Percentiles rank a stretch among this genome's conserved stretches.
Conservation (phyloP, 2,888 invertebrate genomes). For the Drosophila lutescens region DNA sequence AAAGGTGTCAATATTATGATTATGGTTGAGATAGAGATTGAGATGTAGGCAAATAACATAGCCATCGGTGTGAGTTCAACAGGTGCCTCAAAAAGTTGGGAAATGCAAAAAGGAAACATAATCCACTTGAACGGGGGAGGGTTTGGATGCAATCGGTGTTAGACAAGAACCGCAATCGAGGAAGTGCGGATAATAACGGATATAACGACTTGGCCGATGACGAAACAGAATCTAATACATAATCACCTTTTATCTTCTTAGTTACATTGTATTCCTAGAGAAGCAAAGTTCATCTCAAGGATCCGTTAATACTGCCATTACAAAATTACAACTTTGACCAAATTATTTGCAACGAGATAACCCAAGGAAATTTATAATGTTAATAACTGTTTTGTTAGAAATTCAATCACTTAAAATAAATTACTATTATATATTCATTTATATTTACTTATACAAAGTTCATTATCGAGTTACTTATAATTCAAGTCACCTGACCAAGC, state of each 20-base stretch:
- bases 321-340: too few species aligned
- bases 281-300: background rate
- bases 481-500: background rate
- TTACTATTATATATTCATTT: too few species aligned
- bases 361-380: too few species aligned
- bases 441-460: too few species aligned
- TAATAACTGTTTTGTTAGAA: too few species aligned
- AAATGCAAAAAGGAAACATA: constrained; percentile 36
- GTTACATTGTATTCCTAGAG: background rate
- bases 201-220: background rate
- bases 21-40: constrained; percentile 16
- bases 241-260: background rate
- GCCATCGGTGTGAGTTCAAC: constrained; percentile 19
- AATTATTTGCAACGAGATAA: too few species aligned
- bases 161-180: constrained; percentile 1
- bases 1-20: constrained; percentile 33
- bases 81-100: constrained; percentile 25
- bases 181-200: background rate
- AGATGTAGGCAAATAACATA: constrained; percentile 25
- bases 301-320: too few species aligned
- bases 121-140: constrained; percentile 5
- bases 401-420: too few species aligned
- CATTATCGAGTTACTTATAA: background rate
- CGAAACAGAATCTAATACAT: background rate
- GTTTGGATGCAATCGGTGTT: background rate